Evolutionary conservation across 2,113 vertebrate genomes (phyloP), one percentile per base, ranked within the genome.

Genomic region (Apistogramma diplotaenia): DNA sequence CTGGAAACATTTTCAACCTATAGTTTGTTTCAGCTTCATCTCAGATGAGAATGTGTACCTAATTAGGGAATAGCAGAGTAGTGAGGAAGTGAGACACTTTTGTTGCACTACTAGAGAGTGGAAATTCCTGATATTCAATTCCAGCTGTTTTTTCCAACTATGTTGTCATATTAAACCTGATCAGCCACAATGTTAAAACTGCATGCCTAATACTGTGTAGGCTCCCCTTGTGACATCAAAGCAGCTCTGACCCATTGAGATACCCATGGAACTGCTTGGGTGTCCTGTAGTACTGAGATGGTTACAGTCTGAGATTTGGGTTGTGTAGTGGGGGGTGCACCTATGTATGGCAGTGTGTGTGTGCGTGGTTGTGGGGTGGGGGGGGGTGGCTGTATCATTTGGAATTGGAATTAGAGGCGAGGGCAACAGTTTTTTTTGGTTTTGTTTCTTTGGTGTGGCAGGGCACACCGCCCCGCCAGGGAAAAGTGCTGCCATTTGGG

Each of bases 81-180:
- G 8, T 71, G 55, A 13, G 51, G 40, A n/a, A 65, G 43, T 11
- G 51, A 65, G n/a, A 16, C 37, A 16, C 76, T 79, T 84, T 78
- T 79, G 79, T 89, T 87, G 70, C 62, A 86, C 37, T 37, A 65
- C 82, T 15, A 21, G 84, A 86, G 87, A 91, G 78, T 72, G 62
- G 78, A 78, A 89, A 92, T 84, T 90, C 78, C 85, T 85, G 82
- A 89, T 93, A 89, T 91, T 91, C 88, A 89, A 59, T 91, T 92
- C 92, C 87, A 87, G 91, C 89, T 92, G 89, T 89, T 82, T 89
- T 88, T 12, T 80, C 86, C 78, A 74, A 82, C 75, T 58, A 71
- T 91, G 84, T 94, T 93, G 93, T 92, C 80, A 31, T 51, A 43
- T 70, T 43, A 43, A 13, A 13, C 40, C 3, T 43, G 12, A 43